phyloP scores from a whole-genome alignment of 2,797 vertebrate species.

The Amblyopsis hoosieri region DNA sequence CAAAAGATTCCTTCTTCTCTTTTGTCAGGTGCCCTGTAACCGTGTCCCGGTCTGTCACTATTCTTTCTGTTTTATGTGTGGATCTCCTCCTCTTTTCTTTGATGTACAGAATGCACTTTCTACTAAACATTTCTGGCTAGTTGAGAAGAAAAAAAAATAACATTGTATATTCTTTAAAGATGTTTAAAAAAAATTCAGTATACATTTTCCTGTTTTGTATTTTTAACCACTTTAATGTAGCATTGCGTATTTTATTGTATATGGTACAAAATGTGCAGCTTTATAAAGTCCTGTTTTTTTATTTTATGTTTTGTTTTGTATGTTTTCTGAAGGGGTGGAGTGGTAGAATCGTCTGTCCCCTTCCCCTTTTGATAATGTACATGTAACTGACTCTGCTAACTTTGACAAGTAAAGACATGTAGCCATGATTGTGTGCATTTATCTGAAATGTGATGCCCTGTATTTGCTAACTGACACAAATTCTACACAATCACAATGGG shows the following conservation, averaged over 20 bases:
- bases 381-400: slow-evolving; percentile 87
- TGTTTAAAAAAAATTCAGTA: slow-evolving; percentile 80
- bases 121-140: slow-evolving; percentile 86
- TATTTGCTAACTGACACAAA: no score
- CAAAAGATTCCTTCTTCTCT: slow-evolving; percentile 12
- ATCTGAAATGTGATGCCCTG: no score
- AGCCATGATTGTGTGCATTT: slow-evolving; percentile 59
- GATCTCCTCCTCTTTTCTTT: slow-evolving; percentile 81
- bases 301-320: slow-evolving; percentile 61
- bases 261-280: slow-evolving; percentile 85
- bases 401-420: slow-evolving; percentile 83
- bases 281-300: slow-evolving; percentile 73
- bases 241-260: slow-evolving; percentile 87
- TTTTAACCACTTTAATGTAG: slow-evolving; percentile 88
- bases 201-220: slow-evolving; percentile 80
- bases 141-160: slow-evolving; percentile 78
- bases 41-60: slow-evolving; percentile 16
- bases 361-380: slow-evolving; percentile 86
- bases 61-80: slow-evolving; percentile 49
- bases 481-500: no score
- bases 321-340: slow-evolving; percentile 69
- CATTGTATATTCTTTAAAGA: slow-evolving; percentile 83
- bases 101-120: slow-evolving; percentile 90
- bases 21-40: slow-evolving; percentile 22
- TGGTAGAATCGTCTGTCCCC: slow-evolving; percentile 39